phyloP scores from a whole-genome alignment of 2,888 invertebrate species.

The Drosophila algonquin region DNA sequence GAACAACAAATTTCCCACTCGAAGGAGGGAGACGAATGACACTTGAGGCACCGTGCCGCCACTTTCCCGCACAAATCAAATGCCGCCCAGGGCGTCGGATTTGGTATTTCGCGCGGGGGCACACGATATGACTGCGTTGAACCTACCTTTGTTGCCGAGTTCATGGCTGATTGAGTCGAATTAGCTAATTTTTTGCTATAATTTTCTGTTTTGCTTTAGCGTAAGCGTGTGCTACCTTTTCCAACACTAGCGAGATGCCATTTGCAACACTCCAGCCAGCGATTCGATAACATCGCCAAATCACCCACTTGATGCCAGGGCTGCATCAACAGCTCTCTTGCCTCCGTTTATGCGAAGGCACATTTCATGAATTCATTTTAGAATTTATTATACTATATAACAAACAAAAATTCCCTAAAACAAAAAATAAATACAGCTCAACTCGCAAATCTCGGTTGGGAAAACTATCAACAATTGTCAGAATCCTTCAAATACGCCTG shows the following conservation, averaged over 20 bases:
- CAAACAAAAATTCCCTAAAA: background rate
- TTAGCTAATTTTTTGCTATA: conserved; percentile 54
- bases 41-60: conserved; percentile 46
- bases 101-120: conserved; percentile 6
- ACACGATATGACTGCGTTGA: conserved; percentile 12
- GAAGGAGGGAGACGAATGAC: conserved; percentile 73
- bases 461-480: too few relatives aligned
- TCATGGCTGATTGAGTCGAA: conserved; percentile 75
- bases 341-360: background rate
- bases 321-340: background rate
- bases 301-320: background rate
- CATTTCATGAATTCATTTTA: background rate
- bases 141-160: conserved; percentile 84
- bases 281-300: background rate
- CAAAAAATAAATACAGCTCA: background rate
- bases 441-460: too few relatives aligned
- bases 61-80: conserved; percentile 47
- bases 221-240: conserved; percentile 29
- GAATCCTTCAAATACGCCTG: too few relatives aligned
- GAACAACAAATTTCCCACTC: conserved; percentile 53
- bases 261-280: conserved; percentile 20
- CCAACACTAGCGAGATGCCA: conserved; percentile 23
- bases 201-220: conserved; percentile 49
- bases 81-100: background rate
- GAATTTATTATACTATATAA: background rate